Base-by-base conservation (phyloP, 2,888 invertebrate genomes). In the Platypus cylindrus region DNA sequence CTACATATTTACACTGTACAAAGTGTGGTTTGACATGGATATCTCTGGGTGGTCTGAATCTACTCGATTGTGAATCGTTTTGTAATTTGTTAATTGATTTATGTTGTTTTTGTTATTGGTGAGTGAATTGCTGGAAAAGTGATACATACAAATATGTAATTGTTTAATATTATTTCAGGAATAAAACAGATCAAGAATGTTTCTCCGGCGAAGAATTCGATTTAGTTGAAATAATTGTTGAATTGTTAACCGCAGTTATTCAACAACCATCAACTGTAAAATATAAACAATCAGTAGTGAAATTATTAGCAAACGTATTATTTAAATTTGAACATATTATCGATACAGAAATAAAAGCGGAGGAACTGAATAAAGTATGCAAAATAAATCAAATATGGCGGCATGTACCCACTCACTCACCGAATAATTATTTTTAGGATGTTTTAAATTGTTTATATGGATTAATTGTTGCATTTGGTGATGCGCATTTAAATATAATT, bases 391-490 rank as follows among this genome's bases (percentile, higher is more conserved):
- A 20, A 20, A 7, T 20, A 7, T 20, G 20, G 20, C 20, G 9
- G 5, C 20, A 20, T 20, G 9, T 20, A 20, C 7, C 20, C 20
- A 20, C 5, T 20, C 9, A 20, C 9, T 9, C 7, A 20, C 9
- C 9, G 20, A 20, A 9, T 9, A 30, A 9, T 3, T 16, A 23
- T 17, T 56, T 55, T 9, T 58, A 80, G 78, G 86, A 87, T 49
- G 65, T 81, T 22, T 63, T 78, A 11, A 70, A 75, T 0, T 73
- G 71, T 30, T 62, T 81, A 31, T 76, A 78, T 49, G 75, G 75
- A 12, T 63, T 80, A 46, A 70, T 78, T 45, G 75, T 80, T 14
- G 71, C 76, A 1, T 62, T 81, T 3, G 78, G 75, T 15, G 85
- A 85, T 53, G 70, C 73, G 11, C 83, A 86, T 60, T 69, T 79